Base-by-base conservation (phyloP, 2,888 invertebrate species). In the Drosophila antonietae region DNA sequence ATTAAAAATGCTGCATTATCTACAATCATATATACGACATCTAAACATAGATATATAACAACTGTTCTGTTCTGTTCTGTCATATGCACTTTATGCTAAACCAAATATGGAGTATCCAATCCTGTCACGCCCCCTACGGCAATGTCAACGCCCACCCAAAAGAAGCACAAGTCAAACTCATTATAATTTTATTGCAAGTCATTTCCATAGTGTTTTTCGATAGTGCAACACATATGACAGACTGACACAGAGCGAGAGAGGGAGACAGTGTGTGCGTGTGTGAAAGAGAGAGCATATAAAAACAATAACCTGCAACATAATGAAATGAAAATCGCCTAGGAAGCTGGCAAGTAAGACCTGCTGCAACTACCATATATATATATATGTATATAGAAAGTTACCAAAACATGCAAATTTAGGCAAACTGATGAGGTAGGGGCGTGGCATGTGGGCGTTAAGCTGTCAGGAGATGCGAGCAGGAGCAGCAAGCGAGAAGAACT, bases 271-370 rank as follows among this genome's bases (percentile, higher is more conserved):
- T 12, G 23, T 7, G 43, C 2, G 44, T 1, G 28, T 14, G 44
- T 8, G 47, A 20, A n/a, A 12, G 56, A 23, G 55, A n/a, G 23
- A 7, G n/a, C 20, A 44, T 14, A 41, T 43, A 75, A 82, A 84
- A 88, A 73, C 78, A 81, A 82, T 82, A 80, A 75, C 73, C 73
- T 70, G 81, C 59, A 79, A 77, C 69, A 79, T 85, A 88, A 83
- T 88, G 86, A 85, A 84, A 83, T 88, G 85, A 79, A 81, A 85
- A 83, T 81, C 88, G 80, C 85, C 83, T 83, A 75, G 77, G 75
- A 79, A 85, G n/a, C n/a, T n/a, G n/a, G n/a, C n/a, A n/a, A n/a
- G n/a, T n/a, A n/a, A n/a, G 71, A 20, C 20, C 82, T 70, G 51
- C 39, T 39, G 41, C 55, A 71, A 71, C 72, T 68, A 74, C 14